Evolutionary conservation across 2,888 invertebrate genomes (phyloP), one percentile per base, ranked within the genome.

Genomic region (Ypsolopha sequella): DNA sequence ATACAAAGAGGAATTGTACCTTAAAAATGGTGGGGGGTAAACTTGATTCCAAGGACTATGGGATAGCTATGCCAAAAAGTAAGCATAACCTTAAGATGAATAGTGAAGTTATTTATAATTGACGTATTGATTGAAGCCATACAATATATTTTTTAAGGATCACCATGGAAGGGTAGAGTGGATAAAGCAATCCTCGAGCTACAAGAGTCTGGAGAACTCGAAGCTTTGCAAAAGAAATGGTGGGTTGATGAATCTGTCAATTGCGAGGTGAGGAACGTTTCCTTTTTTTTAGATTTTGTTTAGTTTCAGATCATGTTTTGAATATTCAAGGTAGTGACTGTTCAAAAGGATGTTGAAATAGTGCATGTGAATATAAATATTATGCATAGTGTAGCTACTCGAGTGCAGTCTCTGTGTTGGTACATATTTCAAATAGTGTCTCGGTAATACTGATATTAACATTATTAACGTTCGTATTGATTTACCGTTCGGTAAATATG

Each of bases 61-160:
- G 95, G 11, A 94, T 96, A 51, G 95, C 94, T 0, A 92, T 94
- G 89, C 93, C 93, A 45, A 91, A 92, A 59, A 92, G 95, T 95
- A 77, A 11, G 43, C 24, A 24, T 4, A 24, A 24, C 24, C 24
- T 4, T 24, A 24, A 24, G 24, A 24, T 24, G n/a, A n/a, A 24
- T 4, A 24, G 4, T 24, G 24, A n/a, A 2, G 24, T 24, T 24
- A 24, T 24, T 39, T 39, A 9, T 11, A 39, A 39, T 39, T n/a
- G 9, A 39, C 11, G 10, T 11, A 11, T 39, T 39, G 1, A 14
- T 38, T 52, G 51, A 36, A 11, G 38, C 6, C 6, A 34, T 11
- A 47, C 33, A 9, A 7, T 34, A n/a, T n/a, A 45, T 52, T 49
- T 50, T 75, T 76, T 14, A 63, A 94, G 94, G 93, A 73, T 92